phyloP scores from a whole-genome alignment of 1,140 invertebrate genomes.

The Bilobella aurantiaca region DNA sequence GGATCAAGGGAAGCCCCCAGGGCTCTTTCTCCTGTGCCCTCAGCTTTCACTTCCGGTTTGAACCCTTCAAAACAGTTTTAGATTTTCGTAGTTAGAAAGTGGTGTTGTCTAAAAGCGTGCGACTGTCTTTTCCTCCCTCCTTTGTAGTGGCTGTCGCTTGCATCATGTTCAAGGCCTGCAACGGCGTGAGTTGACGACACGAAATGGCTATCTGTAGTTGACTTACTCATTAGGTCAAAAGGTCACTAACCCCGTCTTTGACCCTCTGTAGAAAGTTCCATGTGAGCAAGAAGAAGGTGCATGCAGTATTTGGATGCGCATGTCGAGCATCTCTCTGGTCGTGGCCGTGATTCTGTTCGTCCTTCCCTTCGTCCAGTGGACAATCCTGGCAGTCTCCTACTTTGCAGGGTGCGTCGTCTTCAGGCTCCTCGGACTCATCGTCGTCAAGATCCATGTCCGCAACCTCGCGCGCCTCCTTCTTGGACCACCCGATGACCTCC shows the following conservation, averaged over 20 bases:
- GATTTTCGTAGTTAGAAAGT: too few relatives aligned
- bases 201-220: not conserved
- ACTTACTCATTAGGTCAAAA: too few relatives aligned
- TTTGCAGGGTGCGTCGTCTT: not conserved
- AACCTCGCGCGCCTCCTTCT: not conserved
- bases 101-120: too few relatives aligned
- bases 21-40: too few relatives aligned
- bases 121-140: not conserved
- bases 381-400: not conserved
- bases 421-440: not conserved
- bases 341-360: not conserved
- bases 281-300: slow-evolving; percentile 3
- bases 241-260: too few relatives aligned
- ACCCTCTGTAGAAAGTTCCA: not conserved
- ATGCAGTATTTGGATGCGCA: not conserved
- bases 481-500: not conserved
- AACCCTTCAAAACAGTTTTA: too few relatives aligned
- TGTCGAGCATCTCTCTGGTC: not conserved
- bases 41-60: too few relatives aligned
- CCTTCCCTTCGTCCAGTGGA: slow-evolving; percentile 8
- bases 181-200: not conserved
- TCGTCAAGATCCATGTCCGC: not conserved
- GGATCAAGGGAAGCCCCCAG: too few relatives aligned
- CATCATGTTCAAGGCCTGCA: slow-evolving; percentile 6
- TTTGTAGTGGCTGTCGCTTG: not conserved